These are phyloP conservation scores for Medauroidea extradentata DNA, from an alignment of 1,140 invertebrate genomes.

Conservation along the genomic window DNA sequence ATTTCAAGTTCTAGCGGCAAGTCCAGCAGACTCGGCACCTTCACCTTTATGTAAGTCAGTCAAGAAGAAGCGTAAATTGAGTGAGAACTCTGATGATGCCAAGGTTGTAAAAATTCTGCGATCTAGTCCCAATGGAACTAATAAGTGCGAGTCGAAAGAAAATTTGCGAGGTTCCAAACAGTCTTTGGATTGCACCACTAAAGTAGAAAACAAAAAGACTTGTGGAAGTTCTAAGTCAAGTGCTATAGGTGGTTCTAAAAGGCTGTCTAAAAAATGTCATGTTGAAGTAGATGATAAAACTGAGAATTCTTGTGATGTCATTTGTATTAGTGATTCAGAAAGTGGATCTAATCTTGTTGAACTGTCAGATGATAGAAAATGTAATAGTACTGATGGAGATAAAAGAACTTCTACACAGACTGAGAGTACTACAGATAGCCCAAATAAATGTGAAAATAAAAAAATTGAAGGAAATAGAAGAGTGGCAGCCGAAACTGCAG, in stretches of 20 bases:
- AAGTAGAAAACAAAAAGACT: not conserved
- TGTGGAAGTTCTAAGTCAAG: not conserved
- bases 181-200: not conserved
- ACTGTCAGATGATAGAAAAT: not conserved
- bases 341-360: not conserved
- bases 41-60: slow-evolving; percentile 1
- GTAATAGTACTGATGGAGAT: not conserved
- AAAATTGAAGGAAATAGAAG: not conserved
- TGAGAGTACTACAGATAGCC: not conserved
- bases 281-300: not conserved
- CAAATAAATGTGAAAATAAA: not conserved
- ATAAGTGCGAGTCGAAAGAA: not conserved
- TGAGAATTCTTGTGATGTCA: not conserved
- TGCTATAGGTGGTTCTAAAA: not conserved
- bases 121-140: not conserved
- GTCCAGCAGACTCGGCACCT: not conserved
- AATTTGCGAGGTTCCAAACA: not conserved
- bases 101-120: slow-evolving; percentile 1
- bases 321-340: not conserved
- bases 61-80: slow-evolving; percentile 7
- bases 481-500: not conserved
- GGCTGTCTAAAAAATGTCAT: not conserved
- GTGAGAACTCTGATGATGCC: not conserved
- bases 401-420: not conserved
- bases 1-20: slow-evolving; percentile 3